phyloP scores from a whole-genome alignment of 1,140 invertebrate genomes.

The Megalonaias nervosa region DNA sequence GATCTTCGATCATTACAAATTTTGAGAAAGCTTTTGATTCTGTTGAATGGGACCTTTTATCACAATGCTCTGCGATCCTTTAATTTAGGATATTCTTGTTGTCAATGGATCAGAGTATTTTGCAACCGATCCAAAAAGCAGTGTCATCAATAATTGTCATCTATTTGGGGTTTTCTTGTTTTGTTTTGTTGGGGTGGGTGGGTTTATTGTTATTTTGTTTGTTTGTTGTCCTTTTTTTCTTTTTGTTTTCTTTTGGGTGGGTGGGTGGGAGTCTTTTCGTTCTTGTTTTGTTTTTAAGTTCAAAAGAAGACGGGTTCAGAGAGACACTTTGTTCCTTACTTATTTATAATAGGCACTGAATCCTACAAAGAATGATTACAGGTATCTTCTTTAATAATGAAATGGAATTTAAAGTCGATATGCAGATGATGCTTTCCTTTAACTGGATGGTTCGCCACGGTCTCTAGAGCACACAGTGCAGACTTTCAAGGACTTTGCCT shows the following conservation, averaged over 20 bases:
- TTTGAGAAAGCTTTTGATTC: conserved; percentile 27
- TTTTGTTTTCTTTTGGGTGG: no score
- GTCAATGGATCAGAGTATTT: conserved; percentile 25
- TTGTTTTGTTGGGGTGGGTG: no score
- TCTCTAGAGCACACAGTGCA: no score
- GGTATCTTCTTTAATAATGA: no score
- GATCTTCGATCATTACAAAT: conserved; percentile 15
- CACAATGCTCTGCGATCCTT: conserved; percentile 12
- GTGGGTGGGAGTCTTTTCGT: no score
- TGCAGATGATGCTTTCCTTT: no score
- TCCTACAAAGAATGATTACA: no score
- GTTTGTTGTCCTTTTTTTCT: no score
- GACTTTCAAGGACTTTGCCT: no score
- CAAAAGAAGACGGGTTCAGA: conserved; percentile 9
- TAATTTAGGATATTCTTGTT: conserved; percentile 23
- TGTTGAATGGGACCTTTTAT: conserved; percentile 24
- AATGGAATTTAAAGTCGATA: no score
- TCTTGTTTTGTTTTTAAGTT: neutral
- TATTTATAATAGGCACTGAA: neutral
- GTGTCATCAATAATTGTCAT: conserved; percentile 20
- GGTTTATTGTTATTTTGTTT: no score
- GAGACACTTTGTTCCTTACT: conserved; percentile 21
- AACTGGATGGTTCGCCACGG: no score
- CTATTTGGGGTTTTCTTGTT: neutral
- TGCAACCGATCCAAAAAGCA: conserved; percentile 13